Base-by-base conservation (phyloP, 2,797 vertebrate genomes). In the Tapirus indicus region DNA sequence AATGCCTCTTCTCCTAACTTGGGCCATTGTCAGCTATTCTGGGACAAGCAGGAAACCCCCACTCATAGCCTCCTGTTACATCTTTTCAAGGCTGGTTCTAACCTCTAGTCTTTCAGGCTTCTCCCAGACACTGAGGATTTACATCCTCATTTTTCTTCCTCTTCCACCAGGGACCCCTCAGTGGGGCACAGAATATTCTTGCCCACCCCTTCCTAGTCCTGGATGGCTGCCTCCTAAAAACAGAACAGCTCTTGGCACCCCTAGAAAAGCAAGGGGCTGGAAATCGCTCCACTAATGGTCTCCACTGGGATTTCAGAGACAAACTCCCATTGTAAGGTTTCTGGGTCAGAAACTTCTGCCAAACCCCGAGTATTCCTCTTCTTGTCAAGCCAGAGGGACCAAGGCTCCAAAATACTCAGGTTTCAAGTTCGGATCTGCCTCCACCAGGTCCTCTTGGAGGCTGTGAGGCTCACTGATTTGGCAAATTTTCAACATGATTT, bases 271-370 rank as follows among this genome's bases (percentile, higher is more conserved):
- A 66, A 94, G 83, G 75, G 91, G 44, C 85, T 88, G 32, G 52
- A 94, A 83, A 89, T 71, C 47, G 54, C n/a, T 66, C 54, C 44
- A 56, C 71, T 94, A 95, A 80, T 91, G 58, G 49, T 23, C 84
- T 44, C 18, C 1, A 44, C 54, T 29, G 97, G 93, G 91, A 93
- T 25, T 60, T 58, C 80, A 71, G 41, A 92, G 25, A 92, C 0
- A 44, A 93, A 13, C 56, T 49, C 44, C 84, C 85, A 95, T 69
- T 56, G 79, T 95, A 96, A 93, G 88, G 84, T 75, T 66, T 54
- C 66, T 64, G 41, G 16, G 86, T 95, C 44, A 93, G 94, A 52
- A 93, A 91, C 56, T 44, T 93, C 95, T 56, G 91, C 87, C 94
- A 54, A 78, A 71, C 27, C 2, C 0, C 2, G 11, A 95, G 68